Percentiles rank a stretch among this genome's conserved stretches.
Conservation (phyloP, 2,113 vertebrate species). For the Zosterops japonicus region DNA sequence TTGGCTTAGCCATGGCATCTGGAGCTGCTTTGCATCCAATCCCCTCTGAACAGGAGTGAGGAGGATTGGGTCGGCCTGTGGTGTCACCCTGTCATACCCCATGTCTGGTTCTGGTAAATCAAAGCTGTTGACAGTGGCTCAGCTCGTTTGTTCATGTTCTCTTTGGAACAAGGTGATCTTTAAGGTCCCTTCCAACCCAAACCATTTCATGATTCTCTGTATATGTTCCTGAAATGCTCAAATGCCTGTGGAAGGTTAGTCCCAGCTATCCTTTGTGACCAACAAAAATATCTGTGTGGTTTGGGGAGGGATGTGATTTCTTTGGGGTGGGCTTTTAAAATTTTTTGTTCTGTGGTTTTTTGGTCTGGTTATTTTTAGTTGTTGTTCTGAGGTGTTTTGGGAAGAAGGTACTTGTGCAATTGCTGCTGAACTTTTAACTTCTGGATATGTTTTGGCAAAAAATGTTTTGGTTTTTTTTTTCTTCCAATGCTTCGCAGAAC, state of each 20-base stretch:
- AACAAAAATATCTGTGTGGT: not conserved
- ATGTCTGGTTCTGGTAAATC: not conserved
- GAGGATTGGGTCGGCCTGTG: not conserved
- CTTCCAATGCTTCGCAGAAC: rapidly evolving
- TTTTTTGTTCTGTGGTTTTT: rapidly evolving
- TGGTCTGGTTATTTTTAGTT: not conserved
- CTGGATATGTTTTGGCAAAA: not conserved
- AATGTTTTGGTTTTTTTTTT: not conserved
- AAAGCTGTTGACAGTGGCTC: not conserved
- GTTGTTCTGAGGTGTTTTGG: not conserved
- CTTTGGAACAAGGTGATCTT: not conserved
- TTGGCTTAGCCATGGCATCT: not conserved
- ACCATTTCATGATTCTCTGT: not conserved
- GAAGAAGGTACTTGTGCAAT: not conserved
- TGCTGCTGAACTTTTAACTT: not conserved
- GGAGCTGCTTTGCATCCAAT: not conserved
- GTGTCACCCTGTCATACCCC: not conserved
- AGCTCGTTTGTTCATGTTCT: not conserved
- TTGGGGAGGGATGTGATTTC: not conserved
- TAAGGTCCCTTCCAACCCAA: not conserved
- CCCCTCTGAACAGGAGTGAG: not conserved
- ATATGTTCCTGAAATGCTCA: not conserved
- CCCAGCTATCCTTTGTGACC: not conserved
- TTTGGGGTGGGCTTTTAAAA: not conserved
- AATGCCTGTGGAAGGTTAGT: not conserved